Base-by-base conservation (phyloP, 2,888 invertebrate species). In the Smittia aterrima region DNA sequence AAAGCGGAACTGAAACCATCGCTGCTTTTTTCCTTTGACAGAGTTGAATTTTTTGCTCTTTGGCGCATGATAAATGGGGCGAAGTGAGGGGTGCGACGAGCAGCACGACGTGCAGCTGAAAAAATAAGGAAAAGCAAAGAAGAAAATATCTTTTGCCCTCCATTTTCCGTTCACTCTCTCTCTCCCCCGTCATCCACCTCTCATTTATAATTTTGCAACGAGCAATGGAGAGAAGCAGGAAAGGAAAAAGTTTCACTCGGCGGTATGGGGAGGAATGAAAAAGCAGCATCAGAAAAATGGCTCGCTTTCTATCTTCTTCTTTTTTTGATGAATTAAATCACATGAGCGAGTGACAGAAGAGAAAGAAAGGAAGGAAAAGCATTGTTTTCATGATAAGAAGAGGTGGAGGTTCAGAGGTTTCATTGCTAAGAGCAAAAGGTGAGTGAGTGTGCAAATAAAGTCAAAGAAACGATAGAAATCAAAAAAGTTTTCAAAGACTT, bases 281-380 rank as follows among this genome's bases (percentile, higher is more conserved):
- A 47, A 47, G n/a, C 47, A 47, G 47, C 47, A 47, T 2, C 47
- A 47, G 47, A 47, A 47, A 47, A 47, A 47, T 47, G 47, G 47
- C 47, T 47, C 47, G 47, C 47, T 47, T 47, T 47, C 47, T n/a
- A 2, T 47, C 47, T 47, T 47, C 16, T 66, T 66, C 4, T 9
- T 66, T 66, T 25, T 66, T 66, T 66, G 66, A 66, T 66, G 27
- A 66, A 66, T 66, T 25, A 66, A 66, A 66, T 66, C 66, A 66
- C 66, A 27, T 66, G 66, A 66, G 32, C 1, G 24, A 66, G 66
- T 66, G 66, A 66, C 66, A 66, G 66, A 47, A 18, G 58, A 58
- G 58, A 58, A 58, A 18, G 16, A 20, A 58, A 22, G 22, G 1
- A 9, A 32, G 9, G 32, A 32, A 9, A 32, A 16, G 53, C 18